phyloP scores from a whole-genome alignment of 2,113 vertebrate species.

The Columbina picui region DNA sequence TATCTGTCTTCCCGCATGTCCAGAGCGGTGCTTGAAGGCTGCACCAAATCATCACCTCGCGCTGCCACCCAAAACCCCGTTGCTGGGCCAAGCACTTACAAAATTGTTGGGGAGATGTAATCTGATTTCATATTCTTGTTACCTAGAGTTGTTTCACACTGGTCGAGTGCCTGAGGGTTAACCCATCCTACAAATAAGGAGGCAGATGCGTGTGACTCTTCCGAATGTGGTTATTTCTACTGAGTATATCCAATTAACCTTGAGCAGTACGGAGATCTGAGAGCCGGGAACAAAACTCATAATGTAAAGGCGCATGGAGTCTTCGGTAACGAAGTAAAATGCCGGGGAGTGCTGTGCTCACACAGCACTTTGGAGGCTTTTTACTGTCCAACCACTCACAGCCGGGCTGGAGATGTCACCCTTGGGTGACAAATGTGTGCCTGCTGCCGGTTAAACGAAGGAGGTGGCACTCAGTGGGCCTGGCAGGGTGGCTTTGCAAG shows the following conservation, averaged over 20 bases:
- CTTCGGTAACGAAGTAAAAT: neutral
- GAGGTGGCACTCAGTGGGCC: accelerated
- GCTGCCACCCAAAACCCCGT: neutral
- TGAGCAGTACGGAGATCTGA: neutral
- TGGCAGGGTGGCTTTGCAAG: neutral
- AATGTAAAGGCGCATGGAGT: neutral
- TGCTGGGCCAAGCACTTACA: neutral
- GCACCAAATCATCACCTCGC: neutral
- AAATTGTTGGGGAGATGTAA: neutral
- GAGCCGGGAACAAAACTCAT: neutral
- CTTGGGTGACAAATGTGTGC: neutral
- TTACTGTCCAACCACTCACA: neutral
- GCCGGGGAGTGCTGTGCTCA: neutral
- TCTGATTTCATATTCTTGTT: neutral
- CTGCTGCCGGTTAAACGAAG: neutral
- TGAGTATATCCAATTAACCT: conserved; percentile 40
- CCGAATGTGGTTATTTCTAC: neutral
- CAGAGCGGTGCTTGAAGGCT: neutral
- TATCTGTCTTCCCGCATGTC: conserved; percentile 58
- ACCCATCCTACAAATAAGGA: neutral
- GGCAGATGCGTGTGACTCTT: neutral
- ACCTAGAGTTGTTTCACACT: neutral
- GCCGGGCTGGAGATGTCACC: neutral
- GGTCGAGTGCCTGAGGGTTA: neutral
- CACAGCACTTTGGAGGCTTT: neutral